phyloP scores from a whole-genome alignment of 2,797 vertebrate genomes.

The Sardinella longiceps region DNA sequence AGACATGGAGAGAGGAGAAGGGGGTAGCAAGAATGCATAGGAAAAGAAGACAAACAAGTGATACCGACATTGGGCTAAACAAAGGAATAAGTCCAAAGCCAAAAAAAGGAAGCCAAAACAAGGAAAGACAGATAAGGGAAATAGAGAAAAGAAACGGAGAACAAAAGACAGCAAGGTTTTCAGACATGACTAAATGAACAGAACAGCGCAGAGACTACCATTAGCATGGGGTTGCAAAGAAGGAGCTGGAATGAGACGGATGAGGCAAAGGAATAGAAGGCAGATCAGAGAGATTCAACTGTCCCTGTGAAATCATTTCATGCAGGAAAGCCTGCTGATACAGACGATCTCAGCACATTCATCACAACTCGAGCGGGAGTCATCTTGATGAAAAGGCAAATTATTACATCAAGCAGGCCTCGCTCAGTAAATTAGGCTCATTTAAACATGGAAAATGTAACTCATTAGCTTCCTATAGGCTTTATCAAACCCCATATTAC shows the following conservation, averaged over 20 bases:
- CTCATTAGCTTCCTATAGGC: conserved; percentile 40
- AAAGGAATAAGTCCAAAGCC: not conserved
- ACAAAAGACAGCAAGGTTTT: not conserved
- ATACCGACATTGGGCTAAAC: not conserved
- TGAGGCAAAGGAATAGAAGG: not conserved
- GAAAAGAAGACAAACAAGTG: conserved; percentile 17
- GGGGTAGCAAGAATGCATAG: not conserved
- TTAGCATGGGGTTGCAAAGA: not conserved
- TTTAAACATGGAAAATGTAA: conserved; percentile 30
- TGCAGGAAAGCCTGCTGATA: conserved; percentile 36
- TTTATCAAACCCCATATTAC: not conserved
- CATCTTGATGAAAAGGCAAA: conserved; percentile 39
- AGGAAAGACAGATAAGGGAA: not conserved
- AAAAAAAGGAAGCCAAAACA: not conserved
- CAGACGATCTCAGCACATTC: conserved; percentile 32
- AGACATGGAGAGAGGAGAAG: not conserved
- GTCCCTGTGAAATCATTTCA: conserved; percentile 26
- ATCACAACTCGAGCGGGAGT: conserved; percentile 34
- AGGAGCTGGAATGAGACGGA: not conserved
- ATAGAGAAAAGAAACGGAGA: not conserved
- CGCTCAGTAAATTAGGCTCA: conserved; percentile 38
- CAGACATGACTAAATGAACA: not conserved
- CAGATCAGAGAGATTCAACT: not conserved
- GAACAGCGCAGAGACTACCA: not conserved
- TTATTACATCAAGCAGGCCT: conserved; percentile 39